phyloP scores from a whole-genome alignment of 2,888 invertebrate species.

The Eupithecia insigniata region DNA sequence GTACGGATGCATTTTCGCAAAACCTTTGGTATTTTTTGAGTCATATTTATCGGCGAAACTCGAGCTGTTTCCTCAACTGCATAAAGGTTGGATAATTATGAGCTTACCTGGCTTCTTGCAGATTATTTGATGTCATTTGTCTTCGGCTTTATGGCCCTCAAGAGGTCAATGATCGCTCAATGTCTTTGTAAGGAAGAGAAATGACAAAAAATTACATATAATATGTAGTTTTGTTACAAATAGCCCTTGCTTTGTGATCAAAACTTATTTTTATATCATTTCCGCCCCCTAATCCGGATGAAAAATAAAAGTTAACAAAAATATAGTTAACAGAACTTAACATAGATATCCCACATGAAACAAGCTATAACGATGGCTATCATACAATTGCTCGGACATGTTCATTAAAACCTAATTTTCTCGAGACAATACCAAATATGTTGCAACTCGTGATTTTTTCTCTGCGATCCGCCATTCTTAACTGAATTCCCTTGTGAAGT shows the following conservation, averaged over 20 bases:
- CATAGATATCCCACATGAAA: background rate
- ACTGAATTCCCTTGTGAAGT: slow-evolving; percentile 73
- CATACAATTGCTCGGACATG: slow-evolving; percentile 43
- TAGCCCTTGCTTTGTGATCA: background rate
- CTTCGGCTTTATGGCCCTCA: slow-evolving; percentile 20
- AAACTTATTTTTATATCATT: too few species aligned
- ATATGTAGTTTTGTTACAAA: background rate
- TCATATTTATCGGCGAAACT: slow-evolving; percentile 9
- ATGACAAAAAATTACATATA: background rate
- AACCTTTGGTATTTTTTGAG: slow-evolving; percentile 5
- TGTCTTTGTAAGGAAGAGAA: slow-evolving; percentile 14
- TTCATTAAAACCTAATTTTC: slow-evolving; percentile 58
- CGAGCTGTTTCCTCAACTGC: slow-evolving; percentile 18
- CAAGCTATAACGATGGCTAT: slow-evolving; percentile 23
- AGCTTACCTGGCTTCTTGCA: slow-evolving; percentile 14
- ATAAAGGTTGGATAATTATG: slow-evolving; percentile 22
- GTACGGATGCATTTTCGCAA: background rate
- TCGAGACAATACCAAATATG: slow-evolving; percentile 67
- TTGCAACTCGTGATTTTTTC: slow-evolving; percentile 72
- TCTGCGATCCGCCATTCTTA: slow-evolving; percentile 67
- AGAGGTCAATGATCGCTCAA: slow-evolving; percentile 17
- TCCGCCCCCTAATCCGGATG: too few species aligned
- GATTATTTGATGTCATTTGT: slow-evolving; percentile 32
- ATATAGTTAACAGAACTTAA: too few species aligned
- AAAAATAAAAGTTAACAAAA: too few species aligned